These are phyloP conservation scores for Lepas anatifera DNA, from an alignment of 2,888 invertebrate genomes.

Conservation along the genomic window DNA sequence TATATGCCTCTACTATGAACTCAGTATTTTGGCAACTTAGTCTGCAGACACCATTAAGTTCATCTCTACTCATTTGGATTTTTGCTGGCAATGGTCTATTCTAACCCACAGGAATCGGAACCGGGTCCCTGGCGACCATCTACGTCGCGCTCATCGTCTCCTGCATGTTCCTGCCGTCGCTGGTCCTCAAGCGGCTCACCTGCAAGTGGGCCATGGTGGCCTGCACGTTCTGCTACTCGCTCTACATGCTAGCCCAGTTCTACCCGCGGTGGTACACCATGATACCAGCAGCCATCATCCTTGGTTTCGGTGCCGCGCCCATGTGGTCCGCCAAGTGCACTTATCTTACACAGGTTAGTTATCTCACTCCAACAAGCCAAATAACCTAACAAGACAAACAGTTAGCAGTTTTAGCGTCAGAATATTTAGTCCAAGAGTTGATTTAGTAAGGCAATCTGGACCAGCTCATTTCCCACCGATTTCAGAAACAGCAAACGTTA, in stretches of 20 bases:
- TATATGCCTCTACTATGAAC: too few relatives aligned
- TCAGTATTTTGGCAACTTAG: too few relatives aligned
- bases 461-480: too few relatives aligned
- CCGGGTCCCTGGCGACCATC: conserved; percentile 75
- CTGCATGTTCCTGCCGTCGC: conserved; percentile 88
- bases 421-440: too few relatives aligned
- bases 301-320: conserved; percentile 88
- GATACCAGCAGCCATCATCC: conserved; percentile 80
- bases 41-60: too few relatives aligned
- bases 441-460: too few relatives aligned
- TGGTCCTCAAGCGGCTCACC: conserved; percentile 68
- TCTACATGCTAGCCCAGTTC: conserved; percentile 89
- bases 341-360: conserved; percentile 58
- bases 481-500: too few relatives aligned
- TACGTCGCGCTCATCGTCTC: conserved; percentile 87
- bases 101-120: conserved; percentile 69
- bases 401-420: too few relatives aligned
- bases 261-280: conserved; percentile 73
- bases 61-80: too few relatives aligned
- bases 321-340: conserved; percentile 98
- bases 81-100: too few relatives aligned
- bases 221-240: conserved; percentile 83
- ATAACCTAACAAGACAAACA: too few relatives aligned
- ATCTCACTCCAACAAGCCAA: too few relatives aligned
- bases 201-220: conserved; percentile 86